phyloP scores from a whole-genome alignment of 2,888 invertebrate genomes.

The Clitarchus hookeri region DNA sequence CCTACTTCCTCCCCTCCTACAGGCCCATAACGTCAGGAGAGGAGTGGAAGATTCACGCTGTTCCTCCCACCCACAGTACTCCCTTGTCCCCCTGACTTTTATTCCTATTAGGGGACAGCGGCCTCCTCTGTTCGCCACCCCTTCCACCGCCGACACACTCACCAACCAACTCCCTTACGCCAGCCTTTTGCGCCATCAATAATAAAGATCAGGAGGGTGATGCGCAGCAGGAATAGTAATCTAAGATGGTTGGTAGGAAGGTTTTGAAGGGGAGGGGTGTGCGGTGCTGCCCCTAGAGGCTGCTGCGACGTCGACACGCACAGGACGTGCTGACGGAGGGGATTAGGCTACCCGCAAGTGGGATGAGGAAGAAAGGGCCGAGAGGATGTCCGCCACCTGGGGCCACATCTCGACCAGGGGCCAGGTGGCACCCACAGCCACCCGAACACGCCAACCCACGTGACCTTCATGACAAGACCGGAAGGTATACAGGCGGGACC shows the following conservation, averaged over 20 bases:
- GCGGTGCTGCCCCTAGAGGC: neutral
- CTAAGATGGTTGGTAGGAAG: neutral
- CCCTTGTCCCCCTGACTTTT: neutral
- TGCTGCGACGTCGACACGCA: slow-evolving; percentile 4
- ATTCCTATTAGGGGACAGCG: neutral
- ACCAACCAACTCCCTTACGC: too few relatives aligned
- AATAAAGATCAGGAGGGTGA: neutral
- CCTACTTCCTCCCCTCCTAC: neutral
- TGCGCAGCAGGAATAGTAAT: neutral
- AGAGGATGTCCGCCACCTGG: too few relatives aligned
- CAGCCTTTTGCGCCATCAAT: neutral
- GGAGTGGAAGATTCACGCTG: neutral
- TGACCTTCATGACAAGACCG: neutral
- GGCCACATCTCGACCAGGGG: neutral
- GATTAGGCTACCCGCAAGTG: too few relatives aligned
- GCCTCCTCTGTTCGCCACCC: neutral
- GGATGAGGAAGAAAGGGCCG: too few relatives aligned
- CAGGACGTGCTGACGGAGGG: too few relatives aligned
- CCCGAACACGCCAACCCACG: neutral
- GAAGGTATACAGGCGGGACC: too few relatives aligned
- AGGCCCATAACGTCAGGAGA: neutral
- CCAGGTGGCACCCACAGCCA: neutral
- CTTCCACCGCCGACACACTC: neutral
- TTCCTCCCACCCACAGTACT: neutral
- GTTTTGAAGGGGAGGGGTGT: neutral